Evolutionary conservation across 2,113 vertebrate species (phyloP), one percentile per base, ranked within the genome.

Genomic region (Nothoprocta pentlandii): DNA sequence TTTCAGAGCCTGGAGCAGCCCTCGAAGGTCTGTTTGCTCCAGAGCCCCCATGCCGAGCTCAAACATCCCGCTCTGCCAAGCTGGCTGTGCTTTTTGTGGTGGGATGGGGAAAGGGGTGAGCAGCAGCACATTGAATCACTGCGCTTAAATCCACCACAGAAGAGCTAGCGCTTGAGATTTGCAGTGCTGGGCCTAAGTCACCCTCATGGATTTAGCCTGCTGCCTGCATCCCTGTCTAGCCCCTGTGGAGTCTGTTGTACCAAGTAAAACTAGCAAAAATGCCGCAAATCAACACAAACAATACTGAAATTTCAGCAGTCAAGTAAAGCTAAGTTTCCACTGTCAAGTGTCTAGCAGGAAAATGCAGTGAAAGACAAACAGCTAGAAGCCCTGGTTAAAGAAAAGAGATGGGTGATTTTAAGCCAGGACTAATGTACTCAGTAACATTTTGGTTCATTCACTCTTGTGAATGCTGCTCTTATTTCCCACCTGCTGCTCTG

Each of bases 401-500:
- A 66, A 8, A 56, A 83, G 73, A 80, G 80, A 67, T 32, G 76
- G n/a, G 23, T 54, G 85, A 56, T 68, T 32, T 47, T 26, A 85
- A 80, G 74, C 62, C 9, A 8, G 16, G 25, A 53, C 7, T 54
- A 49, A n/a, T 6, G 63, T n/a, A 85, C 54, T 30, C 53, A 94
- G 90, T 66, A 86, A 85, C 61, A 84, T 80, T 89, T 92, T 66
- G 64, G 34, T 15, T 85, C 41, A 15, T 94, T 90, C 93, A 78
- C 75, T 95, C 8, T 39, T 8, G 80, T 59, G 67, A 39, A 39
- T 39, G 17, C 62, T 46, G 14, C 56, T 83, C 71, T 66, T 28
- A 28, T 66, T 67, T 78, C 53, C 91, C 95, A 99, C 99, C 99
- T 99, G 99, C 94, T 99, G 99, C 95, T 99, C 98, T 2, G 98